Evolutionary conservation across 2,888 invertebrate genomes (phyloP).

Genomic region (Meloe dianella): DNA sequence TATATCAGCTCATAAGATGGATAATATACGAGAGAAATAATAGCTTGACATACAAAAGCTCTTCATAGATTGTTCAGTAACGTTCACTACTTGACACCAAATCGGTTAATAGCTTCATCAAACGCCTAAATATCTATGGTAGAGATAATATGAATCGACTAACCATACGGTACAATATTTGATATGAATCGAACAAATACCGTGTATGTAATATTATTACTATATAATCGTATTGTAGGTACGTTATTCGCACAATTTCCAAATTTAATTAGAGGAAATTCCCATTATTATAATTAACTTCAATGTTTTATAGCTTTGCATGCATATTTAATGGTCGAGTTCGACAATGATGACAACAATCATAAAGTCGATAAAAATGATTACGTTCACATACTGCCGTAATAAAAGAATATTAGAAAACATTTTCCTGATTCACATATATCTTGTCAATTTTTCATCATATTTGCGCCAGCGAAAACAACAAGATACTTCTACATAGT

Average conservation of each 20-base stretch:
- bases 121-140: neutral
- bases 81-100: neutral
- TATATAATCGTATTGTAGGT: neutral
- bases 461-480: neutral
- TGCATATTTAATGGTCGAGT: neutral
- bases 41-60: neutral
- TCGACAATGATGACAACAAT: neutral
- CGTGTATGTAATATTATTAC: neutral
- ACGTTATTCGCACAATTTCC: neutral
- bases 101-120: constrained; percentile 5
- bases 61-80: neutral
- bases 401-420: neutral
- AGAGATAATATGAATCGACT: neutral
- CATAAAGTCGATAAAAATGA: neutral
- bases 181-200: neutral
- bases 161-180: neutral
- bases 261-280: neutral
- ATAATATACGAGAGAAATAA: neutral
- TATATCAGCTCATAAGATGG: neutral
- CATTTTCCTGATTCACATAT: neutral
- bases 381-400: neutral
- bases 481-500: neutral
- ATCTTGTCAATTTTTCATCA: neutral
- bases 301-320: neutral
- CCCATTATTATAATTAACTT: neutral